Base-by-base conservation (phyloP, 2,113 vertebrate genomes). In the Xenus cinereus region DNA sequence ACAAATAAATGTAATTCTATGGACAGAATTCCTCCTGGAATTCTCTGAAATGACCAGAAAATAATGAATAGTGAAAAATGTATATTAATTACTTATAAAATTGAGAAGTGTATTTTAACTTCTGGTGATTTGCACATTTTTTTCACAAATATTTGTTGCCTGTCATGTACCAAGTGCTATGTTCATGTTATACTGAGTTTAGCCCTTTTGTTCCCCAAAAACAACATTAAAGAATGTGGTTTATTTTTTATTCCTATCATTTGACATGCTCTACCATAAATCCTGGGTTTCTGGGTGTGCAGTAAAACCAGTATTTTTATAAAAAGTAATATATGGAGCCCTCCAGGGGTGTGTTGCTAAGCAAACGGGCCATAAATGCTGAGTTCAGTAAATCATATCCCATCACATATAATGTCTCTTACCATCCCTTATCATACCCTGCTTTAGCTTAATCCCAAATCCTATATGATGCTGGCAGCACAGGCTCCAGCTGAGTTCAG, bases 321-420 rank as follows among this genome's bases (percentile, higher is more conserved):
- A 80, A 88, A 85, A 93, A 54, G 43, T 43, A 93, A 85, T 94
- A 92, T 74, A 89, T 46, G 46, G 33, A 86, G 32, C 43, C n/a
- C 54, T 90, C 59, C 72, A 86, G 79, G 92, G 85, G 3, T 46
- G 19, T 81, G 78, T 59, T 94, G 90, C 92, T 94, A 92, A 86
- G 88, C 64, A 93, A 95, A 90, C 35, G 72, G 75, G 15, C 46
- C 54, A 72, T 94, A 89, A 90, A 94, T 35, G 68, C 45, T 59
- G 78, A 90, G 56, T 81, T 91, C 84, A 84, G 64, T 95, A 94
- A 92, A 93, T 93, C 95, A 90, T 64, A 59, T 43, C 51, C 74
- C 64, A 72, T 94, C 94, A 83, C 51, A 69, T 33, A 26, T n/a
- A 60, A 37, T n/a, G 67, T 78, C 68, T 90, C 46, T 63, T 74